Conservation (phyloP, 2,113 vertebrate species). For the Crotalus helleri region DNA sequence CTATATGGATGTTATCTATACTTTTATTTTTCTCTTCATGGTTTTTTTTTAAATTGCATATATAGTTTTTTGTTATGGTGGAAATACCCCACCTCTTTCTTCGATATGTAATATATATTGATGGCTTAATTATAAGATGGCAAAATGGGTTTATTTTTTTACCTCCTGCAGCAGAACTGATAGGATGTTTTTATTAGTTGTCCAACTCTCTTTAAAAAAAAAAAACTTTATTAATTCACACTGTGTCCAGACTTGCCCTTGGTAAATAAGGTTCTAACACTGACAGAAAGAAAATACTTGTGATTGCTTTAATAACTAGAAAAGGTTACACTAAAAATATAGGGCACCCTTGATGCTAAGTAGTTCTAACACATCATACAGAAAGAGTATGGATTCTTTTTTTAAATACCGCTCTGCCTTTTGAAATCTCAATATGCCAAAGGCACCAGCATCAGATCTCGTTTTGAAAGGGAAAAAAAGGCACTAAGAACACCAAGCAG, state of each 20-base stretch:
- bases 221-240: not conserved
- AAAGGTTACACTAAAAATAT: not conserved
- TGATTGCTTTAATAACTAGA: not conserved
- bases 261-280: constrained; percentile 5
- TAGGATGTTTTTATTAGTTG: constrained; percentile 30
- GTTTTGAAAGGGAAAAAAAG: constrained; percentile 47
- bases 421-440: constrained; percentile 40
- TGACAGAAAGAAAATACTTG: constrained; percentile 33
- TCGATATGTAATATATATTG: constrained; percentile 26
- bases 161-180: constrained; percentile 31
- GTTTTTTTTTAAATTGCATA: constrained; percentile 35
- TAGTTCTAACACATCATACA: constrained; percentile 23
- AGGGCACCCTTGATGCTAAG: not conserved
- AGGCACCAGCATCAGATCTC: constrained; percentile 40
- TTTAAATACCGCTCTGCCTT: constrained; percentile 18
- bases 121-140: constrained; percentile 41
- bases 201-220: constrained; percentile 24
- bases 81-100: constrained; percentile 27
- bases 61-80: constrained; percentile 21
- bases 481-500: constrained; percentile 66
- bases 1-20: not conserved
- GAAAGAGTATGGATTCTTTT: constrained; percentile 11
- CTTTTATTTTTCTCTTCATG: constrained; percentile 35
- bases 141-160: not conserved
- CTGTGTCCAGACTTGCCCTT: constrained; percentile 37